A percentile compares a stretch with the other conserved stretches of the same genome.
These are phyloP conservation scores for Parasteatoda tepidariorum DNA, from an alignment of 1,140 invertebrate species.

Conservation along the genomic window DNA sequence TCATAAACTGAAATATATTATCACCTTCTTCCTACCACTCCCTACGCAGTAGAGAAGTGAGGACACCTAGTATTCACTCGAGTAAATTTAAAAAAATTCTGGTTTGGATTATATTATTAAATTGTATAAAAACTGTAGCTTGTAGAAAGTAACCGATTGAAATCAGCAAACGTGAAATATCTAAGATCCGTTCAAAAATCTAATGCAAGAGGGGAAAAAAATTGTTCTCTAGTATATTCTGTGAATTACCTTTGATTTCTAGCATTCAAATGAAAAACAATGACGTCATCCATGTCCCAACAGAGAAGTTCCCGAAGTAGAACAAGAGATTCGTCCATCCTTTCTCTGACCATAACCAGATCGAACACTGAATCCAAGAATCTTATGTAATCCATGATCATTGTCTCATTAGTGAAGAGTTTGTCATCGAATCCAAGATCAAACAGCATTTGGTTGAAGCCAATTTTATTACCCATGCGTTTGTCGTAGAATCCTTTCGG, in stretches of 20 bases:
- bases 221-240: background rate
- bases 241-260: constrained; percentile 46
- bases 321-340: constrained; percentile 65
- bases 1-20: too few species aligned
- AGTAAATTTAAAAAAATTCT: too few species aligned
- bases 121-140: too few species aligned
- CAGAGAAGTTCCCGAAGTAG: constrained; percentile 64
- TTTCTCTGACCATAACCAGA: constrained; percentile 65
- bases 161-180: background rate
- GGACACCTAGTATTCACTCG: too few species aligned
- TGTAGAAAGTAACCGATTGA: too few species aligned
- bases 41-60: too few species aligned
- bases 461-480: constrained; percentile 59
- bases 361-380: constrained; percentile 64
- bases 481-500: constrained; percentile 13
- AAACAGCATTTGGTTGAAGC: constrained; percentile 66
- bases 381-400: constrained; percentile 51
- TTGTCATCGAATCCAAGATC: constrained; percentile 63
- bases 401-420: constrained; percentile 57
- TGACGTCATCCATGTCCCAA: constrained; percentile 64
- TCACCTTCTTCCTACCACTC: too few species aligned
- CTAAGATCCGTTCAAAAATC: too few species aligned
- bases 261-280: constrained; percentile 63
- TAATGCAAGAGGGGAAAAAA: background rate
- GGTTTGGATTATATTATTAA: too few species aligned